Evolutionary conservation across 2,797 vertebrate genomes (phyloP).

Genomic region (Poeciliopsis paucimaculata): DNA sequence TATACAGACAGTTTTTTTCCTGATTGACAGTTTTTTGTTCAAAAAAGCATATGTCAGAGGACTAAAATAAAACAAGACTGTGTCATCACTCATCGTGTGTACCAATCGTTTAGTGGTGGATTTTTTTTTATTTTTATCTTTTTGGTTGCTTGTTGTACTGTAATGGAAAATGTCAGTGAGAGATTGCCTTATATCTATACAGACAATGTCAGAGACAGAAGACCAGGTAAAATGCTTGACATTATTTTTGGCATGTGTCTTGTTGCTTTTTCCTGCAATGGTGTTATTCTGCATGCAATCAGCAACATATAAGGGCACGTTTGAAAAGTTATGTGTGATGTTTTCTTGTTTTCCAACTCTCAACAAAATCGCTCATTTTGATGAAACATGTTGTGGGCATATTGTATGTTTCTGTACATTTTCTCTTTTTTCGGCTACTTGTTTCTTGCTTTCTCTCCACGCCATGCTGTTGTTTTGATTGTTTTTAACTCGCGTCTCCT

Average conservation of each 20-base stretch:
- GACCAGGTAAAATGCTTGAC: background rate
- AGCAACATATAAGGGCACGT: slow-evolving; percentile 1
- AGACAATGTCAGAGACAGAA: slow-evolving; percentile 11
- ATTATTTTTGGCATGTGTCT: background rate
- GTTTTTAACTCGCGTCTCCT: slow-evolving; percentile 11
- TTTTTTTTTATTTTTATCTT: background rate
- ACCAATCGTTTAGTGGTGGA: background rate
- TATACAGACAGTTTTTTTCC: background rate
- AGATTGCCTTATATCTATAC: slow-evolving; percentile 8
- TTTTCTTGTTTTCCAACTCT: background rate
- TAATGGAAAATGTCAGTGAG: slow-evolving; percentile 4
- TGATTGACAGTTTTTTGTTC: background rate
- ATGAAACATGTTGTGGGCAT: background rate
- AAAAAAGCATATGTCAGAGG: background rate
- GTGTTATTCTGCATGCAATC: slow-evolving; percentile 32
- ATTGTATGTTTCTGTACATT: slow-evolving; percentile 4
- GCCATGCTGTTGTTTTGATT: background rate
- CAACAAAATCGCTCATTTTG: background rate
- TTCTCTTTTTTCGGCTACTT: background rate
- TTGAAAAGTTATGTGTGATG: slow-evolving; percentile 15
- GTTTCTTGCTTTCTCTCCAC: slow-evolving; percentile 5
- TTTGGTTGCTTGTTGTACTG: background rate
- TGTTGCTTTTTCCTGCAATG: slow-evolving; percentile 9
- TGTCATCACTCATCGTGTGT: background rate
- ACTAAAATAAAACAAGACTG: background rate